Conservation (phyloP, 2,797 vertebrate genomes). For the Clarias pachynema region DNA sequence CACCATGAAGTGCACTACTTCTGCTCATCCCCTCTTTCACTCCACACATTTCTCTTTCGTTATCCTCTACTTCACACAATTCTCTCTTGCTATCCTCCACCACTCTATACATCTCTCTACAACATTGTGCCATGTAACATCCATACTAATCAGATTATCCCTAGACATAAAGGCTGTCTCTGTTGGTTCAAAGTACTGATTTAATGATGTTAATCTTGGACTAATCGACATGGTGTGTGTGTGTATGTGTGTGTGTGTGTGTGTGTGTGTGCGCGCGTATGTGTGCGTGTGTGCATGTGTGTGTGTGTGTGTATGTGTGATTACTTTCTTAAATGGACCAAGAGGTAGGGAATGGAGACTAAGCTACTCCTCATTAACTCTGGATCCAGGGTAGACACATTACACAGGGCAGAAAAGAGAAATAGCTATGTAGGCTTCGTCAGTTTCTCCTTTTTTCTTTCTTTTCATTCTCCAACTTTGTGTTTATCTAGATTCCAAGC, state of each 20-base stretch:
- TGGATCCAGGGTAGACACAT: conserved; percentile 43
- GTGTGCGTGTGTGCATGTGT: conserved; percentile 19
- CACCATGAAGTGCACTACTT: conserved; percentile 12
- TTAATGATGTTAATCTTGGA: conserved; percentile 45
- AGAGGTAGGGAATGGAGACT: conserved; percentile 32
- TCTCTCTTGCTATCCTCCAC: background rate
- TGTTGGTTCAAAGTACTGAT: conserved; percentile 7
- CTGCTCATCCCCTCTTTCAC: background rate
- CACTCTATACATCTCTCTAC: background rate
- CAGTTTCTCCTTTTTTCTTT: conserved; percentile 21
- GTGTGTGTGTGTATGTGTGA: conserved; percentile 32
- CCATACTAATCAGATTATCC: conserved; percentile 10
- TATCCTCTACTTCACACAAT: background rate
- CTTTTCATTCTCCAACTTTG: conserved; percentile 17
- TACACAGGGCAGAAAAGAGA: conserved; percentile 40
- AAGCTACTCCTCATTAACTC: conserved; percentile 48
- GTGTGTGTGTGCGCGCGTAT: conserved; percentile 3
- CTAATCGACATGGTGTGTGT: conserved; percentile 38
- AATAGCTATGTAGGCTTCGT: conserved; percentile 30
- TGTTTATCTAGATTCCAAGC: background rate
- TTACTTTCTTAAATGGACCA: conserved; percentile 23
- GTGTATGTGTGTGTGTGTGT: conserved; percentile 32
- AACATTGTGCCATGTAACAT: background rate
- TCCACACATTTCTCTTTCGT: conserved; percentile 18
- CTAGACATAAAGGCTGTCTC: background rate